Conservation (phyloP, 1,140 invertebrate species). For the Tribolium castaneum region DNA sequence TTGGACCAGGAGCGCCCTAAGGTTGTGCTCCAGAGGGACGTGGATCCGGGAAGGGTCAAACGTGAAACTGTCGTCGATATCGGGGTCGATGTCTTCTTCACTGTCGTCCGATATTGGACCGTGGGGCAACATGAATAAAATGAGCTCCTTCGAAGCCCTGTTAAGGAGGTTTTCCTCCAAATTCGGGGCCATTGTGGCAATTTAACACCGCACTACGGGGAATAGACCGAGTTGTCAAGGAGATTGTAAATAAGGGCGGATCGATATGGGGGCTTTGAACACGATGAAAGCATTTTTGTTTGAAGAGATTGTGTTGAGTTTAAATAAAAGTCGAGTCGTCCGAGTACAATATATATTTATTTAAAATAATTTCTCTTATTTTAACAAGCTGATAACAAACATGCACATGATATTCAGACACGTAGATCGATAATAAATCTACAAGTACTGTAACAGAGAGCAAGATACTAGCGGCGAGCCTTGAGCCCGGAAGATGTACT, state of each 20-base stretch:
- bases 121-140: slow-evolving; percentile 2
- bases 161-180: slow-evolving; percentile 12
- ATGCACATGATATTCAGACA: slow-evolving; percentile 37
- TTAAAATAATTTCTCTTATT: slow-evolving; percentile 37
- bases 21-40: slow-evolving; percentile 69
- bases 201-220: slow-evolving; percentile 14
- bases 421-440: slow-evolving; percentile 31
- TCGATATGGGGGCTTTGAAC: slow-evolving; percentile 2
- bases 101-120: slow-evolving; percentile 8
- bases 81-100: background rate
- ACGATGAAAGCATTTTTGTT: no score
- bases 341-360: slow-evolving; percentile 36
- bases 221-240: background rate
- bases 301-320: no score
- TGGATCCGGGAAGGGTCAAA: background rate
- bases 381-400: slow-evolving; percentile 42
- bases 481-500: slow-evolving; percentile 9
- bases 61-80: background rate
- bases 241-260: slow-evolving; percentile 17
- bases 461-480: background rate
- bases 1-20: slow-evolving; percentile 68
- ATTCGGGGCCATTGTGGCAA: slow-evolving; percentile 5
- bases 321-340: background rate
- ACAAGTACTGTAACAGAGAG: slow-evolving; percentile 2
- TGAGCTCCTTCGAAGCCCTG: background rate